Percentiles rank a stretch among this genome's conserved stretches.
These are phyloP conservation scores for Ophion slaviceki DNA, from an alignment of 2,888 invertebrate genomes.

Conservation along the genomic window DNA sequence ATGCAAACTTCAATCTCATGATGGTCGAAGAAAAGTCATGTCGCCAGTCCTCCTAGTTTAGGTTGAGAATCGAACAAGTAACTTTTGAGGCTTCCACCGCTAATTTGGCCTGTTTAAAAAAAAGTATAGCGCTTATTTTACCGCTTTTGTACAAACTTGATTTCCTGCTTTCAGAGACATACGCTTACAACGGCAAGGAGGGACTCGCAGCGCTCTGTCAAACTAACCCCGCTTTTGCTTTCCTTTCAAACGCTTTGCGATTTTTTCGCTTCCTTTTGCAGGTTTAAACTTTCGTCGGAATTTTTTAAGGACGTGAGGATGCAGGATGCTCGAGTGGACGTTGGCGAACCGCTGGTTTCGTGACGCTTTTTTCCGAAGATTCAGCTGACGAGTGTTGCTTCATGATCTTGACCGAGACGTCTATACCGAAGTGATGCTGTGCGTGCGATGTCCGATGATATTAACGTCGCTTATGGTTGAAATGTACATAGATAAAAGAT, in stretches of 20 bases:
- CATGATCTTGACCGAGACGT: constrained; percentile 25
- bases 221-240: constrained; percentile 39
- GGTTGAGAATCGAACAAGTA: background rate
- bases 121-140: constrained; percentile 11
- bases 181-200: constrained; percentile 31
- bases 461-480: constrained; percentile 9
- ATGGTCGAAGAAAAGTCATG: background rate
- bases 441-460: constrained; percentile 21
- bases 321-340: background rate
- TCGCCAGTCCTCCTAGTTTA: no score
- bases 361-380: constrained; percentile 56
- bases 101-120: background rate
- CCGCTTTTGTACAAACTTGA: constrained; percentile 34
- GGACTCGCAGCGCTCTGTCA: constrained; percentile 33
- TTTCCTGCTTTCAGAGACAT: constrained; percentile 64
- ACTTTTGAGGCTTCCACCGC: background rate
- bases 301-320: background rate
- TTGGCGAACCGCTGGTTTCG: constrained; percentile 74
- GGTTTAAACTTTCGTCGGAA: constrained; percentile 35
- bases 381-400: constrained; percentile 49
- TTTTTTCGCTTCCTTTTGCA: constrained; percentile 36
- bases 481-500: constrained; percentile 16
- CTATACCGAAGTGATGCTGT: constrained; percentile 40
- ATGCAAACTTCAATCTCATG: background rate
- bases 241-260: constrained; percentile 15